A percentile compares a stretch with the other conserved stretches of the same genome.
These are phyloP conservation scores for Lepus townsendii DNA, from an alignment of 2,797 vertebrate species.

Conservation along the genomic window DNA sequence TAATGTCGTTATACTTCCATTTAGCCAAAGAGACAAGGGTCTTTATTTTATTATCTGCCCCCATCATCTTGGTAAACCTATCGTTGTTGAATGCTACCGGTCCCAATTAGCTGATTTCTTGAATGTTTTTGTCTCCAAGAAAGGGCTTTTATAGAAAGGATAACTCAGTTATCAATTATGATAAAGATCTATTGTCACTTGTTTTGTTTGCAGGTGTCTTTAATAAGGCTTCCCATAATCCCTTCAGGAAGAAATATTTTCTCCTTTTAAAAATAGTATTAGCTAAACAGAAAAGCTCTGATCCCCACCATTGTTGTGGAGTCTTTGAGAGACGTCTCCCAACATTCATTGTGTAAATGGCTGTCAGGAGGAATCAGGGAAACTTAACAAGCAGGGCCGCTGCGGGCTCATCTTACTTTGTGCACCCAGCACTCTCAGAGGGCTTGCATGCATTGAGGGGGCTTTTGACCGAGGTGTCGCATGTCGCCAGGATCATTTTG, in stretches of 20 bases:
- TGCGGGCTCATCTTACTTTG: constrained; percentile 94
- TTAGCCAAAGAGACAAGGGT: neutral
- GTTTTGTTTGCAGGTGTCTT: constrained; percentile 97
- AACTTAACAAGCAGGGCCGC: constrained; percentile 95
- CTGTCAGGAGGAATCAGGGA: constrained; percentile 98
- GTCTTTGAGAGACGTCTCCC: constrained; percentile 95
- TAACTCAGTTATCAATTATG: constrained; percentile 89
- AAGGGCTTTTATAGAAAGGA: constrained; percentile 83
- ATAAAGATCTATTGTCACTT: constrained; percentile 93
- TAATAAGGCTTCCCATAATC: constrained; percentile 93
- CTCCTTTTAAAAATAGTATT: constrained; percentile 94
- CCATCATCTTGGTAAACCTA: constrained; percentile 62
- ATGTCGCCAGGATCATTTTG: constrained; percentile 87
- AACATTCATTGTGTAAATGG: constrained; percentile 98
- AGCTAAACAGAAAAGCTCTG: constrained; percentile 94
- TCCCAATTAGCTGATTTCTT: constrained; percentile 79
- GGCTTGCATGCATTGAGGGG: constrained; percentile 93
- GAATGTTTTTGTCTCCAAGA: constrained; percentile 78
- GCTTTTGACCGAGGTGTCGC: constrained; percentile 87
- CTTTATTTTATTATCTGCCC: neutral
- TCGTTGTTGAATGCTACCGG: constrained; percentile 58
- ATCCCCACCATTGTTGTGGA: constrained; percentile 94
- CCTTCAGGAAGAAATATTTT: constrained; percentile 98
- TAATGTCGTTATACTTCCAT: neutral
- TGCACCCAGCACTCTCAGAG: constrained; percentile 90